These are phyloP conservation scores for Nansenia antarctica DNA, from an alignment of 2,113 vertebrate species.

Conservation along the genomic window DNA sequence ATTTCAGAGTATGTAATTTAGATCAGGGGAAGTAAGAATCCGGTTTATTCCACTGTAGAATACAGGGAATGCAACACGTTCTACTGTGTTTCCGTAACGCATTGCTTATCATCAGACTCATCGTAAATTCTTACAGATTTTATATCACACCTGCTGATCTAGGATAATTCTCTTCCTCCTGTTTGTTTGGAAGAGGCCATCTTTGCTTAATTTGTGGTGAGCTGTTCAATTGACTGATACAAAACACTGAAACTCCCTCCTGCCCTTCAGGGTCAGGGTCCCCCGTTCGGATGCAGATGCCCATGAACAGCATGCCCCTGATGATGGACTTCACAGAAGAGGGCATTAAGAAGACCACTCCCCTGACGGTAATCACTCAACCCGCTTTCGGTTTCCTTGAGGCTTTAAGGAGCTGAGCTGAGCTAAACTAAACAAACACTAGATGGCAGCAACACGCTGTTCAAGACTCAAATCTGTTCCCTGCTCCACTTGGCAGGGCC, in stretches of 20 bases:
- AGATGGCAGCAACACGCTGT: background rate
- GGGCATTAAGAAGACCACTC: slow-evolving; percentile 15
- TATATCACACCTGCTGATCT: too few relatives aligned
- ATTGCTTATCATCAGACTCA: too few relatives aligned
- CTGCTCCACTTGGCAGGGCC: too few relatives aligned
- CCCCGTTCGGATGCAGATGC: slow-evolving; percentile 66
- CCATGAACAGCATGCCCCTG: slow-evolving; percentile 66
- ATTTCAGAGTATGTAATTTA: background rate
- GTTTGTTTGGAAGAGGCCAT: background rate
- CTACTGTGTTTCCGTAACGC: too few relatives aligned
- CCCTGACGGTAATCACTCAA: slow-evolving; percentile 54
- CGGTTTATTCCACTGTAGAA: background rate
- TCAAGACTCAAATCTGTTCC: background rate
- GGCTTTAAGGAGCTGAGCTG: background rate
- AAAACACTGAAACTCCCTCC: background rate
- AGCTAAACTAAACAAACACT: background rate
- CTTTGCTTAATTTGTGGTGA: background rate
- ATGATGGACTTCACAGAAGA: slow-evolving; percentile 44
- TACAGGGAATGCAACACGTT: too few relatives aligned
- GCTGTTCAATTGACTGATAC: background rate
- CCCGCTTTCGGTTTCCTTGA: background rate
- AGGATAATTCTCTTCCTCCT: too few relatives aligned
- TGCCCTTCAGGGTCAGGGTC: slow-evolving; percentile 29
- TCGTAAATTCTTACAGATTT: too few relatives aligned
- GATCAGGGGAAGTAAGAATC: background rate